Base-by-base conservation (phyloP, 2,888 invertebrate species). In the Gasteruption jaculator region DNA sequence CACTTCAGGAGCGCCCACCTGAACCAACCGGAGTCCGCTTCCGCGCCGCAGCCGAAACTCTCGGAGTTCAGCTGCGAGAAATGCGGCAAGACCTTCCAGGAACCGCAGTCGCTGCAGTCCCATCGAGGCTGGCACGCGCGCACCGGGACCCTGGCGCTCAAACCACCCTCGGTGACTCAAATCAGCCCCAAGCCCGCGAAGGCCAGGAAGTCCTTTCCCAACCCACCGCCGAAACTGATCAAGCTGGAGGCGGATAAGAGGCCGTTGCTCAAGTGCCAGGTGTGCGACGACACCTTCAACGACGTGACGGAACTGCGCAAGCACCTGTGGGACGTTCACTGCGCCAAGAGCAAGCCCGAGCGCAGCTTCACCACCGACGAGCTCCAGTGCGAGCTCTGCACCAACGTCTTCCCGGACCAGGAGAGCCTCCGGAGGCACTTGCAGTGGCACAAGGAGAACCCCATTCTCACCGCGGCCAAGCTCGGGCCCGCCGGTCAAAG, bases 41-140 rank as follows among this genome's bases (percentile, higher is more conserved):
- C n/a, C n/a, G n/a, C n/a, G n/a, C n/a, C n/a, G n/a, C n/a, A n/a
- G n/a, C n/a, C n/a, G n/a, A n/a, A n/a, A n/a, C n/a, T n/a, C n/a
- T n/a, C 8, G 43, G 43, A 22, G 45, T 74, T 5, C 63, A 73
- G 22, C 64, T 84, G 84, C 53, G 78, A 78, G 50, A 75, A 81
- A 37, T 84, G 84, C 52, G 79, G 79, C 2, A 80, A 82, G 48
- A 73, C 75, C 0, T 77, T 83, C 35, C 76, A 74, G 45, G 81
- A 82, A 10, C 80, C 80, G 15, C 71, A 76, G 12, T 82, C 83
- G 8, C 62, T 84, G 19, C 80, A 79, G 36, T 82, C 71, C 69
- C 83, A 77, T 67, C 75, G 68, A 67, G 81, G 74, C 63, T 80
- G 61, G 73, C 83, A 69, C 73, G 80, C 69, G 66, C 78, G 61